phyloP scores from a whole-genome alignment of 2,113 vertebrate species.

The Cathartes aura region DNA sequence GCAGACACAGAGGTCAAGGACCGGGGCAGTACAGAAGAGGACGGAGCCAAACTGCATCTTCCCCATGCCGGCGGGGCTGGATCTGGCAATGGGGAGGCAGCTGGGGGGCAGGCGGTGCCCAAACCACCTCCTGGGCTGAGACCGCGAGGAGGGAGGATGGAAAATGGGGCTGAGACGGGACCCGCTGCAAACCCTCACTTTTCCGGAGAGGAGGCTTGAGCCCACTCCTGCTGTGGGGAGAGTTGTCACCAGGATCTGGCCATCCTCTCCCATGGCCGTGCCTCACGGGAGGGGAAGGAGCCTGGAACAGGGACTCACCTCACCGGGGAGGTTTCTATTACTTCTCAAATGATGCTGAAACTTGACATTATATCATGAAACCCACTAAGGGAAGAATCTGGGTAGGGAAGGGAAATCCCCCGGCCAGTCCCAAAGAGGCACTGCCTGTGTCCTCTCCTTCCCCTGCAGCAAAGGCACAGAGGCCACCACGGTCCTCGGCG shows the following conservation, averaged over 20 bases:
- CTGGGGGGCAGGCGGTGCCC: rapidly evolving
- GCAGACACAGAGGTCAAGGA: neutral
- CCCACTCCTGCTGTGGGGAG: neutral
- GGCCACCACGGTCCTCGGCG: rapidly evolving
- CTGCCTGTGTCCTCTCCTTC: neutral
- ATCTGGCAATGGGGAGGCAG: neutral
- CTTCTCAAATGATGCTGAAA: constrained; percentile 14
- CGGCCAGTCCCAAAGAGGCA: rapidly evolving
- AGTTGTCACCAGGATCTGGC: neutral
- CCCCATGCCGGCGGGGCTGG: neutral
- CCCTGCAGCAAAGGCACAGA: neutral
- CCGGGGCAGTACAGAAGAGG: neutral
- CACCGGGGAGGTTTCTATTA: neutral
- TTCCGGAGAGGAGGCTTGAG: neutral
- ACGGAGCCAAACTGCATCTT: neutral
- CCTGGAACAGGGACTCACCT: neutral
- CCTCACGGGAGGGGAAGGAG: rapidly evolving
- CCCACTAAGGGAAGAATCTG: neutral
- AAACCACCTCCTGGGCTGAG: neutral
- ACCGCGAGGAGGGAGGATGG: rapidly evolving
- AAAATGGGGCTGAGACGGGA: neutral
- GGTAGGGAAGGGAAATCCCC: constrained; percentile 37
- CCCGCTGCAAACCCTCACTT: neutral
- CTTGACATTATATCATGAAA: neutral
- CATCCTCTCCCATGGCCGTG: rapidly evolving